Evolutionary conservation across 1,140 invertebrate genomes (phyloP).

Genomic region (Penaeus vannamei): DNA sequence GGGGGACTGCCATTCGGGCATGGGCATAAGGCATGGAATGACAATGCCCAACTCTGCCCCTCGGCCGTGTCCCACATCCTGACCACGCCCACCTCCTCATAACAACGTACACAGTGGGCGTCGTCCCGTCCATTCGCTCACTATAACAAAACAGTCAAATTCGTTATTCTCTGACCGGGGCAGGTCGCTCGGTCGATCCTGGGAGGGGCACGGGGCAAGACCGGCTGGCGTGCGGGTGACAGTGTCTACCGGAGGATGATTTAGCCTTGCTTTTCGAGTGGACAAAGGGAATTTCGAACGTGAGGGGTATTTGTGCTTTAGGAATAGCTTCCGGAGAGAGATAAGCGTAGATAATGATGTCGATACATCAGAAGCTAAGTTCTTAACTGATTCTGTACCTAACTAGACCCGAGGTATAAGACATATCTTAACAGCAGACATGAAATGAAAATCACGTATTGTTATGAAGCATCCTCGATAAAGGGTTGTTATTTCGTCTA

Average conservation of each 20-base stretch:
- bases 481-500: neutral
- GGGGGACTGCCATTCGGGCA: too few relatives aligned
- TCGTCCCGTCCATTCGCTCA: neutral
- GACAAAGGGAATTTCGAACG: too few relatives aligned
- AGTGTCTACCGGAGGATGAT: too few relatives aligned
- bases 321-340: too few relatives aligned
- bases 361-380: too few relatives aligned
- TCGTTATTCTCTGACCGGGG: neutral
- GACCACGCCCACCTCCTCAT: neutral
- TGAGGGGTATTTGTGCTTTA: too few relatives aligned
- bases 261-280: too few relatives aligned
- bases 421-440: neutral
- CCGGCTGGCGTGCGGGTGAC: too few relatives aligned
- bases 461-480: neutral
- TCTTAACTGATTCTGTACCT: too few relatives aligned
- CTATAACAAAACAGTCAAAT: conserved; percentile 20
- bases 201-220: too few relatives aligned
- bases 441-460: neutral
- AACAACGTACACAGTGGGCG: neutral
- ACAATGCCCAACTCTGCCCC: neutral
- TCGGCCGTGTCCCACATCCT: neutral
- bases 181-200: neutral
- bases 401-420: neutral
- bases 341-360: too few relatives aligned
- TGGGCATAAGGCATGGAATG: too few relatives aligned